Conservation (phyloP, 2,888 invertebrate genomes). For the Melikaiella ostensackeni region DNA sequence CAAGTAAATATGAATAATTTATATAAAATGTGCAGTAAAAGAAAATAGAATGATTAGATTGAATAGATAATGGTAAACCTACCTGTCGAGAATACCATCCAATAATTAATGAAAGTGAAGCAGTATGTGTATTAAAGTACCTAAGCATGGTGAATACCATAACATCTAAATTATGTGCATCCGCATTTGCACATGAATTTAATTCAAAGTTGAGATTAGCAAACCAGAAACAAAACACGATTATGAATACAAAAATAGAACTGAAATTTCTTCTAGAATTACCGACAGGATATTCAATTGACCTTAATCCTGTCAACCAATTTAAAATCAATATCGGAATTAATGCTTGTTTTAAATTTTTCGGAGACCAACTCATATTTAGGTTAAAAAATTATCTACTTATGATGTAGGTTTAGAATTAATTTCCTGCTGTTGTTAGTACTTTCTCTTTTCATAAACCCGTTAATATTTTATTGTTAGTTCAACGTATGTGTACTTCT, state of each 20-base stretch:
- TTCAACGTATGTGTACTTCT: too few species aligned
- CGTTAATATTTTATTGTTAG: too few species aligned
- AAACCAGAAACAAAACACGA: background rate
- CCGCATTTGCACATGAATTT: background rate
- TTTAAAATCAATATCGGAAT: background rate
- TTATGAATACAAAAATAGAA: background rate
- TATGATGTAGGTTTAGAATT: too few species aligned
- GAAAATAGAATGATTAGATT: too few species aligned
- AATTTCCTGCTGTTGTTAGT: too few species aligned
- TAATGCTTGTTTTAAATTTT: background rate
- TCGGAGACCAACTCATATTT: too few species aligned
- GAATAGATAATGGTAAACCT: background rate
- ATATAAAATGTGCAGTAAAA: too few species aligned
- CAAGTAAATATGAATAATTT: too few species aligned
- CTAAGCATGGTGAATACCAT: background rate
- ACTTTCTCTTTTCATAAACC: too few species aligned
- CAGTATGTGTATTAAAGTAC: background rate
- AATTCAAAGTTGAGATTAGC: background rate
- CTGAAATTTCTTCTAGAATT: background rate
- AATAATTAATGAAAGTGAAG: background rate
- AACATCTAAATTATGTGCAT: background rate
- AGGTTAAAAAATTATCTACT: too few species aligned
- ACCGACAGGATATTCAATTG: background rate
- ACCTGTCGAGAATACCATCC: slow-evolving; percentile 1
- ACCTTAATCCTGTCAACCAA: background rate